A percentile compares a stretch with the other conserved stretches of the same genome.
Evolutionary conservation across 2,888 invertebrate species (phyloP).

Genomic region (Phymatocera aterrima): DNA sequence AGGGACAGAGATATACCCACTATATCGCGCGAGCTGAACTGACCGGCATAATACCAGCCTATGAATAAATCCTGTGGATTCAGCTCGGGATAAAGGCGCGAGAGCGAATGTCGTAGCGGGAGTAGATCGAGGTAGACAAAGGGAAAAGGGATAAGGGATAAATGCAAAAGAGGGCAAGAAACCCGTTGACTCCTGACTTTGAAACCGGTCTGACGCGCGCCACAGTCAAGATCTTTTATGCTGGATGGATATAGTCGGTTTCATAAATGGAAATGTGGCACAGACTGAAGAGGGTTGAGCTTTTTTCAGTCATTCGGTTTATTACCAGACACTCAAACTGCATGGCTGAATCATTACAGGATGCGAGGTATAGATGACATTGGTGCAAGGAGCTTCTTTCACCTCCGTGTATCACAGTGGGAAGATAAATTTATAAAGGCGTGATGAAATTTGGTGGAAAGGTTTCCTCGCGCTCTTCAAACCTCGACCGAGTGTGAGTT

Average conservation of each 20-base stretch:
- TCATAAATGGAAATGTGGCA: slow-evolving; percentile 19
- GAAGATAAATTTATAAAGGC: too few relatives aligned
- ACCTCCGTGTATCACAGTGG: too few relatives aligned
- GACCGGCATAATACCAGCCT: slow-evolving; percentile 28
- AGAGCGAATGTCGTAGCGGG: slow-evolving; percentile 6
- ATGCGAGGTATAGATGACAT: too few relatives aligned
- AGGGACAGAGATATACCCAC: slow-evolving; percentile 1
- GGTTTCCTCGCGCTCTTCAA: too few relatives aligned
- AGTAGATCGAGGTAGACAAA: slow-evolving; percentile 29
- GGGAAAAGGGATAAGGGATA: slow-evolving; percentile 20
- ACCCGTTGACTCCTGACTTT: slow-evolving; percentile 44
- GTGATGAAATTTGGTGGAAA: too few relatives aligned
- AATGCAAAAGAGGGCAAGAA: slow-evolving; percentile 38
- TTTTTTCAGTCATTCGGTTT: neutral
- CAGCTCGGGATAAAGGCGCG: neutral
- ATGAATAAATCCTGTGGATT: slow-evolving; percentile 39
- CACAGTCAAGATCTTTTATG: slow-evolving; percentile 10
- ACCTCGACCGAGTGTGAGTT: too few relatives aligned
- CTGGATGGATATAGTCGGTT: slow-evolving; percentile 7
- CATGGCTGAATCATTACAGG: too few relatives aligned
- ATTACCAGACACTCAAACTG: too few relatives aligned
- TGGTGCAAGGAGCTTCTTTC: too few relatives aligned
- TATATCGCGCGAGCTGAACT: slow-evolving; percentile 23
- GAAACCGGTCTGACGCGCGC: slow-evolving; percentile 37
- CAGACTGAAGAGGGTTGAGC: neutral